Evolutionary conservation across 2,113 vertebrate species (phyloP).

Genomic region (Thryonomys swinderianus): DNA sequence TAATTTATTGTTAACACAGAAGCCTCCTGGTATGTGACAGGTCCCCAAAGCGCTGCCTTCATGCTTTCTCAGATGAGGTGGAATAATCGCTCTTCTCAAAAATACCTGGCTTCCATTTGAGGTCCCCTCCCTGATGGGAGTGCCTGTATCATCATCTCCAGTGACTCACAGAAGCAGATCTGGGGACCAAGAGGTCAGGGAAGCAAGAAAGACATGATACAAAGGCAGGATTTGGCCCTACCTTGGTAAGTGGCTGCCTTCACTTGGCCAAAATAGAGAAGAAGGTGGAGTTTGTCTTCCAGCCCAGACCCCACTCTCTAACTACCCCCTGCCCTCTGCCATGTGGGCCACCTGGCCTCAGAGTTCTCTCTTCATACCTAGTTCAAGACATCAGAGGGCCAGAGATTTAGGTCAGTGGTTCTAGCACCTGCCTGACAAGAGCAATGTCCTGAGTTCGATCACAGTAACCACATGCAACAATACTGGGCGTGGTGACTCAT

Average conservation of each 20-base stretch:
- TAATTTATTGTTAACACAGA: not conserved
- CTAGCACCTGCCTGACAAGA: no score
- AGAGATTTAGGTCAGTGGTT: no score
- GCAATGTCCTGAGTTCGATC: no score
- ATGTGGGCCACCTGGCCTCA: not conserved
- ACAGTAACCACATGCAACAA: no score
- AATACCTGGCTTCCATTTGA: not conserved
- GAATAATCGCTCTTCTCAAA: not conserved
- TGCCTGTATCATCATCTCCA: not conserved
- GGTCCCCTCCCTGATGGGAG: not conserved
- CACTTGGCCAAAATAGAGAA: not conserved
- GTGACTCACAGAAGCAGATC: conserved; percentile 25
- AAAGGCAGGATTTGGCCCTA: not conserved
- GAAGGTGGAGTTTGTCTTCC: not conserved
- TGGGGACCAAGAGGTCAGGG: not conserved
- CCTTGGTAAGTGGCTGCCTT: not conserved
- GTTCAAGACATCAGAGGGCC: no score
- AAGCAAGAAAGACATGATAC: not conserved
- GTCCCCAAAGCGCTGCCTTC: not conserved
- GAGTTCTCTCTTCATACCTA: not conserved
- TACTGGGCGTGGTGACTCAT: no score
- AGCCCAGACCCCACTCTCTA: not conserved
- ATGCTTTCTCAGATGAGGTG: not conserved
- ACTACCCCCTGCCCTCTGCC: not conserved
- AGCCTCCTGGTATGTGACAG: not conserved